phyloP scores from a whole-genome alignment of 2,113 vertebrate species.

The cat (Felis catus) region DNA sequence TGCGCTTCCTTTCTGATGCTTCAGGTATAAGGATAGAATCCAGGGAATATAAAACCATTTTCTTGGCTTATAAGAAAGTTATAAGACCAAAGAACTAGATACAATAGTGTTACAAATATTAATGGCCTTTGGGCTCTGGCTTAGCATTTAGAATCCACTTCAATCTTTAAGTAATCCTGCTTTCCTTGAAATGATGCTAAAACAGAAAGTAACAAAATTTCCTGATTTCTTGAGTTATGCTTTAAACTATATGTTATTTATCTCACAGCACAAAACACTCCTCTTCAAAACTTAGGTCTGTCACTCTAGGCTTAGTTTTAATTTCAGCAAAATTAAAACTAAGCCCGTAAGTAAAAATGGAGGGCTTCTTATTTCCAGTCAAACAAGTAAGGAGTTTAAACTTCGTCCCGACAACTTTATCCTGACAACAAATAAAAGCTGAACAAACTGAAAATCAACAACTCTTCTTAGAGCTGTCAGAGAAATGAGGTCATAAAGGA shows the following conservation, averaged over 20 bases:
- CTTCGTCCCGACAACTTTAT: background rate
- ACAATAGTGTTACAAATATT: background rate
- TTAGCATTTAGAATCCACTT: background rate
- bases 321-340: constrained; percentile 5
- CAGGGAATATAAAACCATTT: background rate
- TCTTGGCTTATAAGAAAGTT: background rate
- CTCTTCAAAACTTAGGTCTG: background rate
- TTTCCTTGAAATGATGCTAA: background rate
- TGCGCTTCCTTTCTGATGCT: background rate
- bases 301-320: background rate
- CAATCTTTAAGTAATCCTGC: background rate
- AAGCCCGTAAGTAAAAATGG: background rate
- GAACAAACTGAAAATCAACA: background rate
- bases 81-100: background rate
- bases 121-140: background rate
- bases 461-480: background rate
- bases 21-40: background rate
- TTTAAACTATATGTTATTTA: background rate
- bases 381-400: background rate
- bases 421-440: background rate
- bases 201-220: background rate
- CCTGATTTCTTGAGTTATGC: background rate
- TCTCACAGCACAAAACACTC: background rate
- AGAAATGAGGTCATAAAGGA: background rate
- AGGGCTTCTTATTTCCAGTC: background rate